Evolutionary conservation across 2,113 vertebrate species (phyloP).

Genomic region (Cacatua alba): DNA sequence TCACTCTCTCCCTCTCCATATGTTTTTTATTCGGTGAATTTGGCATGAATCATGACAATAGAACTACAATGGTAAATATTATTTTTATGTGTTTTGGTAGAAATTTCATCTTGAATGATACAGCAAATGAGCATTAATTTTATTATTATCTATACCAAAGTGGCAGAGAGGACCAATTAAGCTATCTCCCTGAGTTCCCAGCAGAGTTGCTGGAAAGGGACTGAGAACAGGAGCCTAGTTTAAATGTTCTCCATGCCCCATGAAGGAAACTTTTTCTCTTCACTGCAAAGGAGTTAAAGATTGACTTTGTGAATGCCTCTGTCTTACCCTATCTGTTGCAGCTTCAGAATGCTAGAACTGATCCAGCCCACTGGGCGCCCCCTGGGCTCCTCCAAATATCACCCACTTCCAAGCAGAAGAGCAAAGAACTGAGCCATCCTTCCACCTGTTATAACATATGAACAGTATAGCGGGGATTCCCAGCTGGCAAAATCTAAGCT

Average conservation of each 20-base stretch:
- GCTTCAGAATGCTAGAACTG: background rate
- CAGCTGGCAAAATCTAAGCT: background rate
- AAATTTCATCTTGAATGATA: background rate
- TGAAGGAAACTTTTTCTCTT: background rate
- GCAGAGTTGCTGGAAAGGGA: background rate
- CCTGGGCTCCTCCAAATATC: background rate
- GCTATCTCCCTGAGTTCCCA: background rate
- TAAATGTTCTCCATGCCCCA: background rate
- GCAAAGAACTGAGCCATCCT: background rate
- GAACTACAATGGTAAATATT: background rate
- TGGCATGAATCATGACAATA: background rate
- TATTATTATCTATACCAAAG: background rate
- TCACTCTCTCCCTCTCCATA: background rate
- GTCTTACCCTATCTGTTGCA: background rate
- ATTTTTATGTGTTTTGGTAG: background rate
- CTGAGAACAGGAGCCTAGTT: background rate
- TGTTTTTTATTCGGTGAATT: background rate
- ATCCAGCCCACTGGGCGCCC: background rate
- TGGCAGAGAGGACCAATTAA: background rate
- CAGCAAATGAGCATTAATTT: background rate
- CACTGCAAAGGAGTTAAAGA: background rate
- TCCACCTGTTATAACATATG: slow-evolving; percentile 20
- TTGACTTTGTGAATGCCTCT: background rate
- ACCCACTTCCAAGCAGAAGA: background rate
- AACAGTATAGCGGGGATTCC: background rate